Evolutionary conservation across 2,797 vertebrate species (phyloP), one percentile per base, ranked within the genome.

Genomic region (Trematomus bernacchii): DNA sequence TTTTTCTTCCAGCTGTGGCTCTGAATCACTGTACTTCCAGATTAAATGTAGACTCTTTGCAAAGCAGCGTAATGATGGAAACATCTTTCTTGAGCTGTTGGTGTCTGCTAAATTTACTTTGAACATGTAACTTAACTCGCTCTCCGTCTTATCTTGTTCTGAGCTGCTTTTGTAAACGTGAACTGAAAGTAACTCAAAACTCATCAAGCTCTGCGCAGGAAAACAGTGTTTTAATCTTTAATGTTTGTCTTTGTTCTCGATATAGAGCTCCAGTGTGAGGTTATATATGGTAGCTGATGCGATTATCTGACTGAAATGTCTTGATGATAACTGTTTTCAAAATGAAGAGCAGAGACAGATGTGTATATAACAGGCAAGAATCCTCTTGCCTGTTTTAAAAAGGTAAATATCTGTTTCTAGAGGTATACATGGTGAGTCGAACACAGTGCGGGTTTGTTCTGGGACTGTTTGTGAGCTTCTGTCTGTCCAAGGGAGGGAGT

Each of bases 31-130:
- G 33, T 48, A 57, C 63, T 62, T 67, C 63, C 47, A 64, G 21
- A 73, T 67, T 87, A 87, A 84, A 88, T 85, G 83, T 86, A 83
- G 65, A 84, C 55, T 78, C 27, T 66, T 73, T 42, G 79, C 46
- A 64, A 71, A 80, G 71, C 50, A 48, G 73, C 19, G 57, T 64
- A 64, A 71, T 57, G 57, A 75, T 62, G 44, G 63, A 80, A 84
- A 71, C 52, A 30, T 64, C 85, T 82, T 65, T 64, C 62, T 66
- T 3, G 11, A 70, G 54, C 76, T 42, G 54, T 44, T 71, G 30
- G 12, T 65, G 65, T 79, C 61, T 40, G 40, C 57, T 76, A 40
- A 71, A 79, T 66, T 50, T 40, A 66, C 74, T 85, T 85, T 85
- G 63, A 88, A 76, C 61, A 40, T 46, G 65, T 67, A 66, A 76